Evolutionary conservation across 2,888 invertebrate species (phyloP).

Genomic region (Lepidochrysops patricia): DNA sequence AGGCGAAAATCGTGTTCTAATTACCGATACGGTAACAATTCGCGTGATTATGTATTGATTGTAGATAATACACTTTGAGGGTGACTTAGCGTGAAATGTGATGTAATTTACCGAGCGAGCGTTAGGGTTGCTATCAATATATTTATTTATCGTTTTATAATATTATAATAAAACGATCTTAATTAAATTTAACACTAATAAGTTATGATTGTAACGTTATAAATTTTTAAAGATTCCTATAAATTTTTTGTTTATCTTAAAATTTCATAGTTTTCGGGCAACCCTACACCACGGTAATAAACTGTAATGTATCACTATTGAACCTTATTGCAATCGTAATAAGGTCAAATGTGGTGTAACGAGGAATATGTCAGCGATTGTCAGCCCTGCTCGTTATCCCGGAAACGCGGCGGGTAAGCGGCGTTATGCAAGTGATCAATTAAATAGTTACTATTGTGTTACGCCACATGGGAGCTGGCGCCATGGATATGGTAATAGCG

Average conservation of each 20-base stretch:
- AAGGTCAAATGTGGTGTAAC: not conserved
- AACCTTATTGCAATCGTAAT: not conserved
- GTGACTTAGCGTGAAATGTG: conserved; percentile 28
- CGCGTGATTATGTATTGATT: conserved; percentile 28
- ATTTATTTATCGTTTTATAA: no score
- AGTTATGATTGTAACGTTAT: no score
- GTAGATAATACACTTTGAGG: conserved; percentile 25
- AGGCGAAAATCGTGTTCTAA: conserved; percentile 22
- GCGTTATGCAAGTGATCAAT: conserved; percentile 66
- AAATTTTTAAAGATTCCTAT: not conserved
- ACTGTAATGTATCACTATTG: no score
- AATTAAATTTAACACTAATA: no score
- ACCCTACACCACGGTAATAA: no score
- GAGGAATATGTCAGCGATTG: not conserved
- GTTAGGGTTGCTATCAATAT: not conserved
- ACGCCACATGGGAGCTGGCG: conserved; percentile 51
- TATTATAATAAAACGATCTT: no score
- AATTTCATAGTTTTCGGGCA: no score
- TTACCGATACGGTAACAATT: conserved; percentile 24
- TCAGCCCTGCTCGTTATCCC: conserved; percentile 38
- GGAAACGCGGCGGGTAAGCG: conserved; percentile 46
- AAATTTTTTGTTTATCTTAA: not conserved
- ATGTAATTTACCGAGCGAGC: conserved; percentile 22
- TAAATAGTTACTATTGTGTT: conserved; percentile 60
- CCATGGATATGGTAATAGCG: conserved; percentile 14